A percentile compares a stretch with the other conserved stretches of the same genome.
Conservation (phyloP, 2,797 vertebrate genomes). For the Cebuella pygmaea region DNA sequence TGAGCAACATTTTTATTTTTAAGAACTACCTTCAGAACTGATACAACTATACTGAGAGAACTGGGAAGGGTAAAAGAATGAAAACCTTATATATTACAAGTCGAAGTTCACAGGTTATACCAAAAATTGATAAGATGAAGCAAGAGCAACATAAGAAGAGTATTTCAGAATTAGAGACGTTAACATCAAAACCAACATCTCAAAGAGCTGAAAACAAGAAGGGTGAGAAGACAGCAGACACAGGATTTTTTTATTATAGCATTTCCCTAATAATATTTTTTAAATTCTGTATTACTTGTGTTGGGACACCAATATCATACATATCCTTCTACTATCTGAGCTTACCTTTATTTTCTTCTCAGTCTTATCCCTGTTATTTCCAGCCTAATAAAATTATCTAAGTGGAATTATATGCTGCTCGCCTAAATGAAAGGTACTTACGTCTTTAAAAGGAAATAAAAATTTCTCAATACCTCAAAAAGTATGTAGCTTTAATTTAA, state of each 20-base stretch:
- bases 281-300: background rate
- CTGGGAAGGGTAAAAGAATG: background rate
- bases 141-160: background rate
- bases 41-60: background rate
- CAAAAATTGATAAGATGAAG: slow-evolving; percentile 10
- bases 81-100: background rate
- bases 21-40: background rate
- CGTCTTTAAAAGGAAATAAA: background rate
- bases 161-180: background rate
- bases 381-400: background rate
- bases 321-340: background rate
- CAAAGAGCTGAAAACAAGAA: background rate
- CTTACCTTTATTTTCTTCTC: background rate
- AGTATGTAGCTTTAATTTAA: background rate
- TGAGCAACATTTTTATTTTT: slow-evolving; percentile 24
- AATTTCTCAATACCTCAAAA: slow-evolving; percentile 5
- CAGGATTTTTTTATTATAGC: background rate
- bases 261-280: background rate
- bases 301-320: background rate
- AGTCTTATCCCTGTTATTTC: background rate
- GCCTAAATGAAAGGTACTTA: background rate
- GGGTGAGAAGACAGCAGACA: background rate
- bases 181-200: slow-evolving; percentile 18
- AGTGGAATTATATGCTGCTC: background rate
- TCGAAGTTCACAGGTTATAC: background rate